phyloP scores from a whole-genome alignment of 2,113 vertebrate species.

The Gadus macrocephalus region DNA sequence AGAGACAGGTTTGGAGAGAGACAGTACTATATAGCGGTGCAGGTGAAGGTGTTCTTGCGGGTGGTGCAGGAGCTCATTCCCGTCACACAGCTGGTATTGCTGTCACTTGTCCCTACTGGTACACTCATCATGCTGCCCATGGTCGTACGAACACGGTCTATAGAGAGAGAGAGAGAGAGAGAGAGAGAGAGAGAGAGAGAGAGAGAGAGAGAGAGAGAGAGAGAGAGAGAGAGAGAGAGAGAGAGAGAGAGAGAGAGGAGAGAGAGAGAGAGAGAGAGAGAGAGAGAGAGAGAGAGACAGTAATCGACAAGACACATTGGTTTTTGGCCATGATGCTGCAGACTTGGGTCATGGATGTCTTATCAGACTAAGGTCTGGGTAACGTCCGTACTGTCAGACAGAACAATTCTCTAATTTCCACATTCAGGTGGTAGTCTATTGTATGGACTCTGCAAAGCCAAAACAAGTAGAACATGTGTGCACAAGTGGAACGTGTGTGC shows the following conservation, averaged over 20 bases:
- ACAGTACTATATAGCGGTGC: constrained; percentile 74
- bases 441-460: no score
- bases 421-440: no score
- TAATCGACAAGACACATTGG: neutral
- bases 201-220: neutral
- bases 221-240: neutral
- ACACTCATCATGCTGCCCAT: constrained; percentile 69
- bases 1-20: neutral
- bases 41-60: constrained; percentile 73
- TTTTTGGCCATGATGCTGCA: no score
- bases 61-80: constrained; percentile 69
- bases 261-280: neutral
- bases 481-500: no score
- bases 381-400: no score
- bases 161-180: neutral
- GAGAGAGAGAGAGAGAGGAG: neutral
- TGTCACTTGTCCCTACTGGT: constrained; percentile 59
- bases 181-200: neutral
- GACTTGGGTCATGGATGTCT: no score
- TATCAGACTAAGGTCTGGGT: no score
- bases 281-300: neutral
- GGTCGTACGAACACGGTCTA: constrained; percentile 54
- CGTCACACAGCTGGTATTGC: constrained; percentile 71
- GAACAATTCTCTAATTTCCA: no score
- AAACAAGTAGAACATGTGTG: no score